A percentile compares a stretch with the other conserved stretches of the same genome.
Conservation (phyloP, 2,888 invertebrate species). For the Rapana venosa region DNA sequence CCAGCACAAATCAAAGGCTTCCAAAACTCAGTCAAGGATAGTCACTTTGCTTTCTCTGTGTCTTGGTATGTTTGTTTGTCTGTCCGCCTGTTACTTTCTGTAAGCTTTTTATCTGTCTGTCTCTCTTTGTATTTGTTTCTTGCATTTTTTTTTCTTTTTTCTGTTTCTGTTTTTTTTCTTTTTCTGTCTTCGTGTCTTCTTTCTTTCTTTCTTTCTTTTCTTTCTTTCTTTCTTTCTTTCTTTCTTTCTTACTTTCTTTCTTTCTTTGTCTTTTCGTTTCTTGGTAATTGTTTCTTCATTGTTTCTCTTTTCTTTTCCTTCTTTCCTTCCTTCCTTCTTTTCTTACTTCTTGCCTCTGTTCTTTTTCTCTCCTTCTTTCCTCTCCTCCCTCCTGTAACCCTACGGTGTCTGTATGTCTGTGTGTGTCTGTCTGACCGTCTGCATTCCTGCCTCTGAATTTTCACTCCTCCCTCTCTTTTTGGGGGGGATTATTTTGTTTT, state of each 20-base stretch:
- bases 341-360: neutral
- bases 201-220: neutral
- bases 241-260: neutral
- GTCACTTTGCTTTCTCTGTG: neutral
- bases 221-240: neutral
- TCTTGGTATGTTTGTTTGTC: neutral
- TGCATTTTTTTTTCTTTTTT: too few species aligned
- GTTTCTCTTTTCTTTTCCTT: neutral
- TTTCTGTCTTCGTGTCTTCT: neutral
- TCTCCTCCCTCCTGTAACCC: neutral
- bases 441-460: too few species aligned
- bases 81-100: neutral
- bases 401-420: neutral
- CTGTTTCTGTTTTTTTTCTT: neutral
- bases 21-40: too few species aligned
- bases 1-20: too few species aligned
- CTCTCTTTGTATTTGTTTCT: conserved; percentile 14
- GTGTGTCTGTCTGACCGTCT: neutral
- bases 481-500: too few species aligned
- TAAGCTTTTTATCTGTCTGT: neutral
- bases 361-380: neutral
- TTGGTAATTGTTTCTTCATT: neutral
- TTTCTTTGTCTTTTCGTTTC: conserved; percentile 1
- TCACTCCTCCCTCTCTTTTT: too few species aligned
- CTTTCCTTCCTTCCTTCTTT: neutral